Evolutionary conservation across 2,888 invertebrate species (phyloP).

Genomic region (Tetranychus piercei): DNA sequence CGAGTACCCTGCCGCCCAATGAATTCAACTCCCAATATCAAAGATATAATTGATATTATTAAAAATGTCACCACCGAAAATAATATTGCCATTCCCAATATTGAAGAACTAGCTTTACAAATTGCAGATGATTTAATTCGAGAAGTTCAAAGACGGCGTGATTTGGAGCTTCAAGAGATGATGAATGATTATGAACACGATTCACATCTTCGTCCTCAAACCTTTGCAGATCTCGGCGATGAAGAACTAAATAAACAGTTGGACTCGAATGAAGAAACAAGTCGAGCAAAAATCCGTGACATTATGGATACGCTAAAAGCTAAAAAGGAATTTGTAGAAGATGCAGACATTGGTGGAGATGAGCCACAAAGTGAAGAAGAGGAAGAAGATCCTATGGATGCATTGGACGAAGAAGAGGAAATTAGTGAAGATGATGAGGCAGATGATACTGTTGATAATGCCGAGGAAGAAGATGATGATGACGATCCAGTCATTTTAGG

Average conservation of each 20-base stretch:
- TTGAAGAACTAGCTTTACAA: not conserved
- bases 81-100: not conserved
- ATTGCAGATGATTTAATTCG: not conserved
- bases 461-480: slow-evolving; percentile 3
- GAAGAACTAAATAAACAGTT: not conserved
- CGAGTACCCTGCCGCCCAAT: not conserved
- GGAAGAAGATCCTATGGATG: not conserved
- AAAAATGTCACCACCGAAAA: not conserved
- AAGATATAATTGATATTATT: not conserved
- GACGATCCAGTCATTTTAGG: not conserved
- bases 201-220: not conserved
- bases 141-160: not conserved
- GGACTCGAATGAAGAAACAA: not conserved
- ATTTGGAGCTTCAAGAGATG: not conserved
- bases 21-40: not conserved
- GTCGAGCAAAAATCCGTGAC: not conserved
- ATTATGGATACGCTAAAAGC: not conserved
- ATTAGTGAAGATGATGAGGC: not conserved
- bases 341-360: not conserved
- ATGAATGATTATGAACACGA: not conserved
- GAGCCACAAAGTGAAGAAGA: not conserved
- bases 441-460: not conserved
- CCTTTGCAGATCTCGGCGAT: not conserved
- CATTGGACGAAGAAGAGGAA: not conserved
- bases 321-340: not conserved